These are phyloP conservation scores for Leptodactylus fuscus DNA, from an alignment of 2,113 vertebrate species.

Conservation along the genomic window DNA sequence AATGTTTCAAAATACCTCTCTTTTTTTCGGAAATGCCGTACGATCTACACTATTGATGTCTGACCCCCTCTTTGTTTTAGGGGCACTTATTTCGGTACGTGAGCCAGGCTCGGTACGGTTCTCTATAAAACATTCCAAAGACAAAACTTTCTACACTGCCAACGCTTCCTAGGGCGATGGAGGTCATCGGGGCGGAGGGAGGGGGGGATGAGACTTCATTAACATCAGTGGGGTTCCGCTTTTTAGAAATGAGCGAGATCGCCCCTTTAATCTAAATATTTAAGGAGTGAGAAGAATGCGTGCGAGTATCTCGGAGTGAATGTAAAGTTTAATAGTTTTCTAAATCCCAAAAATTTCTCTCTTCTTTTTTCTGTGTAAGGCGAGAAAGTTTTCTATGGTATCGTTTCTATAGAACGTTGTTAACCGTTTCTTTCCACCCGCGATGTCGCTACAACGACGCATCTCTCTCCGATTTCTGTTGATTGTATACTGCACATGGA, in stretches of 20 bases:
- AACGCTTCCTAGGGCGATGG: not conserved
- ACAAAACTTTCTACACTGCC: constrained; percentile 19
- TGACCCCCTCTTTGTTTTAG: not conserved
- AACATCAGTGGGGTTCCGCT: not conserved
- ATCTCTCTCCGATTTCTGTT: not conserved
- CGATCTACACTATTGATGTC: not conserved
- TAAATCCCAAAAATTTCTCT: constrained; percentile 4
- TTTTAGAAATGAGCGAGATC: not conserved
- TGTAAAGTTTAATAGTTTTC: constrained; percentile 27
- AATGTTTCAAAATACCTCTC: not conserved
- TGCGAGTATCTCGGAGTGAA: not conserved
- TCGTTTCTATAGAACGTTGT: constrained; percentile 38
- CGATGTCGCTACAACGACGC: not conserved
- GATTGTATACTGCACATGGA: constrained; percentile 30
- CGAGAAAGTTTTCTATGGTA: constrained; percentile 40
- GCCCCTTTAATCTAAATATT: constrained; percentile 24
- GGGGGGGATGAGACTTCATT: not conserved
- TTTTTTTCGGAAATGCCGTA: not conserved
- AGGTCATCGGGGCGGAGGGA: not conserved
- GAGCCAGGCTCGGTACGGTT: not conserved
- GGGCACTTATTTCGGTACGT: not conserved
- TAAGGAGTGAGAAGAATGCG: not conserved
- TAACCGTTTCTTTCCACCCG: not conserved
- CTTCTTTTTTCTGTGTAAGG: constrained; percentile 27
- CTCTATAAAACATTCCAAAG: constrained; percentile 16